phyloP scores from a whole-genome alignment of 2,888 invertebrate genomes.

The Aspidapion aeneum region DNA sequence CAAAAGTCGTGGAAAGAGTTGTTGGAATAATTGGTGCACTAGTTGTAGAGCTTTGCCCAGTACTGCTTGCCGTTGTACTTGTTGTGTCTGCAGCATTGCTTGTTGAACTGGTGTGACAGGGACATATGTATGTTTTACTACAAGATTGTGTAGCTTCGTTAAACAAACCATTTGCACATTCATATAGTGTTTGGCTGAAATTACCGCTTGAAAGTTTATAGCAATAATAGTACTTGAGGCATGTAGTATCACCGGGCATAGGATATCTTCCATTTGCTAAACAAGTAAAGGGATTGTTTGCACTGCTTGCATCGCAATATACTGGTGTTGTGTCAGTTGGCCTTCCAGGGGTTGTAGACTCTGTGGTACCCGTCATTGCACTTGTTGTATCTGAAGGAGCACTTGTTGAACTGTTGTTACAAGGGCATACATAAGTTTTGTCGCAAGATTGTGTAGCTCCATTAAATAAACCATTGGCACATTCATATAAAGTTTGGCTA shows the following conservation, averaged over 20 bases:
- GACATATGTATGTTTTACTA: slow-evolving; percentile 22
- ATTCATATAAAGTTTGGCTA: not conserved
- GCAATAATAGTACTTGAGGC: slow-evolving; percentile 25
- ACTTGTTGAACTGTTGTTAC: not conserved
- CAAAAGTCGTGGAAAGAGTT: too few relatives aligned
- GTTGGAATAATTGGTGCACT: too few relatives aligned
- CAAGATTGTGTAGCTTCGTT: slow-evolving; percentile 23
- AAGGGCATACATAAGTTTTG: slow-evolving; percentile 32
- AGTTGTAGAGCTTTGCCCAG: not conserved
- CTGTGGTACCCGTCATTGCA: not conserved
- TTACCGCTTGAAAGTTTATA: slow-evolving; percentile 5
- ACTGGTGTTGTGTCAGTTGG: not conserved
- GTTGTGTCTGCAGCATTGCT: not conserved
- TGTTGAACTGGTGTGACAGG: not conserved
- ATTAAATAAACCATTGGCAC: slow-evolving; percentile 5
- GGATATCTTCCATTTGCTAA: slow-evolving; percentile 17
- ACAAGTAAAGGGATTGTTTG: slow-evolving; percentile 10
- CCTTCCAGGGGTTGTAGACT: not conserved
- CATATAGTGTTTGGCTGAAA: not conserved
- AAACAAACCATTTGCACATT: slow-evolving; percentile 12
- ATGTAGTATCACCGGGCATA: slow-evolving; percentile 19
- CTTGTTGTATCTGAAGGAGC: not conserved
- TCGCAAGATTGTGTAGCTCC: slow-evolving; percentile 4
- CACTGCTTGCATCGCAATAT: slow-evolving; percentile 5
- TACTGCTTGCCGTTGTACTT: not conserved